Evolutionary conservation across 2,888 invertebrate species (phyloP), one percentile per base, ranked within the genome.

Genomic region (Coelinius sp.): DNA sequence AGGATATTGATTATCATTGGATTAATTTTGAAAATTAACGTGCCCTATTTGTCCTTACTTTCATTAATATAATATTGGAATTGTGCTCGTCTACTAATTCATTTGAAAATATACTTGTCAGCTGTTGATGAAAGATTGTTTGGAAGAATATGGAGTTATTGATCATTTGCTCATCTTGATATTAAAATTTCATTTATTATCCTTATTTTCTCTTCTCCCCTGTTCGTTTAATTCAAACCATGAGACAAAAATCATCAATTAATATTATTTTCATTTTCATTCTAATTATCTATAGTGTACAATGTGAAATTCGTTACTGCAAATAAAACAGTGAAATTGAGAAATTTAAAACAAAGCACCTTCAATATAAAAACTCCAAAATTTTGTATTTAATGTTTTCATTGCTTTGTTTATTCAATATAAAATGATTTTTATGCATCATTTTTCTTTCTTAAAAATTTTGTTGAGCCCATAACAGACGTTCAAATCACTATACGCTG

Each of bases 101-200:
- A 41, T 41, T 1, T 1, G 41, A 27, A 25, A 25, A 24, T n/a
- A 5, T 12, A n/a, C 10, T 7, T 7, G 52, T 24, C 25, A 7
- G 27, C n/a, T 27, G 2, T 20, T 5, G 8, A 20, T 49, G 24
- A 25, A n/a, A 24, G 12, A 25, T 25, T 25, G 8, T 2, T 27
- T 52, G 53, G 22, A 53, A 53, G 25, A 27, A 27, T 53, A 2
- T 53, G n/a, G 25, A 53, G 53, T 53, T 6, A 53, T 53, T 14
- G 27, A 53, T 53, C 53, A 25, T 53, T 7, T 25, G n/a, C 53
- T 25, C n/a, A 53, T 14, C n/a, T 53, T 8, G 25, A 14, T 25
- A 53, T 53, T 27, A 53, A 53, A 5, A 25, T 24, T 53, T 24
- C n/a, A 53, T 27, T 53, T 53, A 53, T 53, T 53, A 53, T 53